Percentiles rank a stretch among this genome's conserved stretches.
phyloP scores from a whole-genome alignment of 2,888 invertebrate genomes.

The Lucinisca nassula region DNA sequence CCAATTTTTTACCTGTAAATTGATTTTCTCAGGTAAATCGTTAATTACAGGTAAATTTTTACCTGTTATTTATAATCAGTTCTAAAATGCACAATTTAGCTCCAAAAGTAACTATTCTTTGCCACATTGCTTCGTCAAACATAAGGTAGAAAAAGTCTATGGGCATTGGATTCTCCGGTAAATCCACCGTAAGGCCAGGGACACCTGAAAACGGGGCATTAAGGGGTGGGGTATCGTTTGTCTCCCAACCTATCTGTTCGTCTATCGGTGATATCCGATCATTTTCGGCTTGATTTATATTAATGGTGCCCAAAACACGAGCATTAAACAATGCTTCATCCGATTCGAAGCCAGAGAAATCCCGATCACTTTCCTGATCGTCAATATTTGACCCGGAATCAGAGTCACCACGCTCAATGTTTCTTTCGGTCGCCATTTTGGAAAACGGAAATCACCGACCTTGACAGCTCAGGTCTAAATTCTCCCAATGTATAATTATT shows the following conservation, averaged over 20 bases:
- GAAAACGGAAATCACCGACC: background rate
- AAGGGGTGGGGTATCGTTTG: background rate
- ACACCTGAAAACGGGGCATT: background rate
- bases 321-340: background rate
- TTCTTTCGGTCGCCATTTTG: background rate
- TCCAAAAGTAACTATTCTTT: too few relatives aligned
- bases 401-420: background rate
- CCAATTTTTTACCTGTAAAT: background rate
- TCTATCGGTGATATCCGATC: background rate
- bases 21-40: background rate
- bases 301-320: background rate
- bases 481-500: background rate
- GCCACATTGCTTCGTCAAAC: background rate
- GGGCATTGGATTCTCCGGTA: background rate
- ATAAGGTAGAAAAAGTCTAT: background rate
- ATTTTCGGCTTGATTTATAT: background rate
- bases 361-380: background rate
- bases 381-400: background rate
- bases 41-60: too few relatives aligned
- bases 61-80: too few relatives aligned
- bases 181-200: background rate
- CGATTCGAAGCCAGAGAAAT: background rate
- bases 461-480: background rate
- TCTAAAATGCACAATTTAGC: too few relatives aligned
- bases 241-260: background rate